Conservation (phyloP, 2,113 vertebrate genomes). For the Sialia sialis region DNA sequence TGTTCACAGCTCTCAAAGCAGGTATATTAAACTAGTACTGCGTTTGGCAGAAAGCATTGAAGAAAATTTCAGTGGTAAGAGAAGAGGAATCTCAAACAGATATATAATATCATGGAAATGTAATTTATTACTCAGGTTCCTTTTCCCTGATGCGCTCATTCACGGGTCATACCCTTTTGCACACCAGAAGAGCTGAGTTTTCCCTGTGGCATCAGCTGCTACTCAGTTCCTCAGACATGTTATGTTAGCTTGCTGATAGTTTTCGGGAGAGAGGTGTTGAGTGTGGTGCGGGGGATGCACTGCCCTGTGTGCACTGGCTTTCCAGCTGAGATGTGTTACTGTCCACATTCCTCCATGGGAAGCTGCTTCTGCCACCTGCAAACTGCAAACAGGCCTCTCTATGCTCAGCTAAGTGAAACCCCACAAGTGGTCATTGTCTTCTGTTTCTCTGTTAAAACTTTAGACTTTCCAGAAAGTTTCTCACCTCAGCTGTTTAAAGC, state of each 20-base stretch:
- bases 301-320: background rate
- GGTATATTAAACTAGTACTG: background rate
- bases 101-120: background rate
- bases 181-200: background rate
- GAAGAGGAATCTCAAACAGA: background rate
- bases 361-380: background rate
- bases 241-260: background rate
- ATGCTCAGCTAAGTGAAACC: background rate
- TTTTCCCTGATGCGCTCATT: fast-evolving
- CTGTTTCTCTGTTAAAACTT: background rate
- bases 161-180: fast-evolving
- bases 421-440: background rate
- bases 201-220: background rate
- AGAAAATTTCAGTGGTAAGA: background rate
- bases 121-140: background rate
- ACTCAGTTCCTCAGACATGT: background rate
- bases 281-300: background rate
- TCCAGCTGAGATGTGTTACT: background rate
- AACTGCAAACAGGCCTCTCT: background rate
- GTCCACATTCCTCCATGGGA: fast-evolving
- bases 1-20: background rate
- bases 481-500: background rate
- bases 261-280: background rate
- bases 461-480: background rate
- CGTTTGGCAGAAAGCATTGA: background rate